Evolutionary conservation across 2,888 invertebrate genomes (phyloP).

Genomic region (Brenthis daphne): DNA sequence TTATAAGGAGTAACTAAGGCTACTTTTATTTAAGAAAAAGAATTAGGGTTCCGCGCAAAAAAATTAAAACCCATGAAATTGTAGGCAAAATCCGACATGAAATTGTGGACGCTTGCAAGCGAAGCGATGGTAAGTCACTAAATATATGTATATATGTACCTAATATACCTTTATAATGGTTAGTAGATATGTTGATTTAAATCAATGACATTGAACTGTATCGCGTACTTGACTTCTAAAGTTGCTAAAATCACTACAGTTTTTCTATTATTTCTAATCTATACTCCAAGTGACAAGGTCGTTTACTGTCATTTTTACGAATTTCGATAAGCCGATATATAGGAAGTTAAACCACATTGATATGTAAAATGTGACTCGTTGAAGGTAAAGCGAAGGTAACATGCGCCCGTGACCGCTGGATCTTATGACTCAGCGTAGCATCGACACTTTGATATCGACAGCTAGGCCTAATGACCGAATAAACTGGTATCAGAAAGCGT

Average conservation of each 20-base stretch:
- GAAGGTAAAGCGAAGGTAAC: slow-evolving; percentile 35
- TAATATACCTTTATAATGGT: too few relatives aligned
- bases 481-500: neutral
- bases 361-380: slow-evolving; percentile 26
- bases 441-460: slow-evolving; percentile 22
- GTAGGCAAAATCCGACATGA: too few relatives aligned
- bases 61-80: too few relatives aligned
- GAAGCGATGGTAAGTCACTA: too few relatives aligned
- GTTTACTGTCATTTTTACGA: neutral
- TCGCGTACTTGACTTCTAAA: slow-evolving; percentile 3
- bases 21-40: too few relatives aligned
- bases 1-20: too few relatives aligned
- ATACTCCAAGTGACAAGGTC: slow-evolving; percentile 2
- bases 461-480: slow-evolving; percentile 35
- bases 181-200: neutral
- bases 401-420: slow-evolving; percentile 36
- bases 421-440: slow-evolving; percentile 39
- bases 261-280: slow-evolving; percentile 3
- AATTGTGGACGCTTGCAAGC: too few relatives aligned
- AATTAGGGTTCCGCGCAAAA: too few relatives aligned
- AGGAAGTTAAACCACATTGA: slow-evolving; percentile 21
- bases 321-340: neutral
- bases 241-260: slow-evolving; percentile 3
- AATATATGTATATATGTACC: too few relatives aligned
- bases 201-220: slow-evolving; percentile 5